Evolutionary conservation across 2,797 vertebrate species (phyloP), one percentile per base, ranked within the genome.

Genomic region (Chiroxiphia lanceolata): DNA sequence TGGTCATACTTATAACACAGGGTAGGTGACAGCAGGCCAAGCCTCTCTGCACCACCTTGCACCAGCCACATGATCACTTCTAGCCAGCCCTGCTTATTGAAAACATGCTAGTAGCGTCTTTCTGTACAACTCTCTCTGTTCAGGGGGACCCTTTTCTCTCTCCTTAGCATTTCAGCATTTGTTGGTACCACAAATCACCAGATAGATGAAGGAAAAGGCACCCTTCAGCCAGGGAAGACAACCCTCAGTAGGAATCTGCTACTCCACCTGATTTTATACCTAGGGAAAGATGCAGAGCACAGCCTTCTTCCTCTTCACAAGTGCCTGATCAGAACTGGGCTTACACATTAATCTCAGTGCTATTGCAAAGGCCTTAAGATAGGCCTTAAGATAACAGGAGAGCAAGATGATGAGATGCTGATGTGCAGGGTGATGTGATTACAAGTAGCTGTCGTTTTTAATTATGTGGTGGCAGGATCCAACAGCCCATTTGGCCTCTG

Each of bases 1-100:
- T 47, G 13, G n/a, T 64, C 29, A 19, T 17, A 18, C 15, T 6
- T 34, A 0, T 4, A 44, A 7, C 8, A 29, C 16, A 53, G 19
- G 3, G 17, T 5, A 40, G 34, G n/a, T 38, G 36, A 34, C 21
- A 64, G 33, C 40, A 50, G 33, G 44, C 18, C 60, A 33, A 33
- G 17, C 34, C 23, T 63, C 13, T 34, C 9, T 63, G 38, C 38
- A 31, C 17, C 20, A 10, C 13, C 22, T 44, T 17, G 29, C 34
- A n/a, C 11, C 36, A 21, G 19, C 26, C 36, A 36, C 1, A 0
- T 8, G 11, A 38, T 16, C 42, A 9, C 72, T 78, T 10, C 13
- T 44, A 27, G 26, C 17, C 48, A 33, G 23, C 8, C 3, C 1
- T 56, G 44, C 14, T 34, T 31, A 4, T 18, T 29, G n/a, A 36